Percentiles rank a stretch among this genome's conserved stretches.
phyloP scores from a whole-genome alignment of 1,140 invertebrate species.

The Adoxophyes honmai region DNA sequence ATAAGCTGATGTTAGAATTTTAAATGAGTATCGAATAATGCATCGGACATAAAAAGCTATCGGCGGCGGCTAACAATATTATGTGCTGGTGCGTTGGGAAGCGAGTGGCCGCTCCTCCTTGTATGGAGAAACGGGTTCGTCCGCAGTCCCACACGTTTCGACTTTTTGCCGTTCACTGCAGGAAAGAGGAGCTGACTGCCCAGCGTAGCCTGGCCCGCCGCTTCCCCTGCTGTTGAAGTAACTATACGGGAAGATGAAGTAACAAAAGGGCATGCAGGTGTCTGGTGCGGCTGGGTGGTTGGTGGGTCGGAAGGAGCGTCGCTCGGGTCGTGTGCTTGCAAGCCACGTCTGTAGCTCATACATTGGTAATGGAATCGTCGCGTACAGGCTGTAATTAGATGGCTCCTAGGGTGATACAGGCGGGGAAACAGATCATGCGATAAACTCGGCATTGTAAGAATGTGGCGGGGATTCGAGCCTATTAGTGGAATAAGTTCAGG shows the following conservation, averaged over 20 bases:
- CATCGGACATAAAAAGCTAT: conserved; percentile 75
- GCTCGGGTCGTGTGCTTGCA: conserved; percentile 60
- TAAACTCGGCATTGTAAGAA: no score
- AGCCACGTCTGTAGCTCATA: conserved; percentile 57
- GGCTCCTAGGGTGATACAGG: conserved; percentile 26
- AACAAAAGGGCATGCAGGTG: conserved; percentile 34
- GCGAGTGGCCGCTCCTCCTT: conserved; percentile 61
- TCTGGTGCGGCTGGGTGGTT: conserved; percentile 31
- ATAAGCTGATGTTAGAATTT: conserved; percentile 74
- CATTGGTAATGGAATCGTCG: conserved; percentile 68
- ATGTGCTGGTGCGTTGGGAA: conserved; percentile 70
- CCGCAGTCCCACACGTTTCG: conserved; percentile 71
- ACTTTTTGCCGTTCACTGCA: conserved; percentile 65
- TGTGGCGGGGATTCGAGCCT: no score
- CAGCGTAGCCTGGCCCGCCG: conserved; percentile 39
- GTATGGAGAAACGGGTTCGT: conserved; percentile 73
- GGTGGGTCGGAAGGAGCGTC: conserved; percentile 57
- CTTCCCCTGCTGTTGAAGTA: conserved; percentile 19
- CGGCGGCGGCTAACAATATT: conserved; percentile 70
- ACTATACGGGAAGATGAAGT: conserved; percentile 14
- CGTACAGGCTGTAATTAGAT: conserved; percentile 54
- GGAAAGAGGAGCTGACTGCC: conserved; percentile 53
- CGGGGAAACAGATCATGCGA: no score
- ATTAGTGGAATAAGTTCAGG: no score
- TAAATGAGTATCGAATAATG: conserved; percentile 76